A percentile compares a stretch with the other conserved stretches of the same genome.
Conservation (phyloP, 2,113 vertebrate species). For the Oreochromis aureus region DNA sequence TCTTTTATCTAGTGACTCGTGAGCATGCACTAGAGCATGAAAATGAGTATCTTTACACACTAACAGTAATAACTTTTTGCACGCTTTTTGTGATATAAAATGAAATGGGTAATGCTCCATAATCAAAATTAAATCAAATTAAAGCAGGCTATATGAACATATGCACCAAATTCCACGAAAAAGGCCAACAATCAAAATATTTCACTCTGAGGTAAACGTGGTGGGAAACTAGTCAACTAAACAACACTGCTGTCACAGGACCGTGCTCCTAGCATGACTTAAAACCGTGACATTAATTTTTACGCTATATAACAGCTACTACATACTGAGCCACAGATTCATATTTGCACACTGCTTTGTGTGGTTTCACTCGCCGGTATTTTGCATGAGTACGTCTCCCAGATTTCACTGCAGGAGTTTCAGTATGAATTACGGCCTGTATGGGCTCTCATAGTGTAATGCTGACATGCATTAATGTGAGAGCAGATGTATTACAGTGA, state of each 20-base stretch:
- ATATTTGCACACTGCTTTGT: background rate
- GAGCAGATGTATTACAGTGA: constrained; percentile 36
- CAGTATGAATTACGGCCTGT: background rate
- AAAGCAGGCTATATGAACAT: background rate
- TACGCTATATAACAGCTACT: background rate
- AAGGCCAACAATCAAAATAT: background rate
- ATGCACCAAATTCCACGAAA: background rate
- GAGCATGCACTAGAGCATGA: background rate
- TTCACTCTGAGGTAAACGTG: background rate
- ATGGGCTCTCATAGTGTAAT: background rate
- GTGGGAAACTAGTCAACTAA: background rate
- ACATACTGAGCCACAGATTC: background rate
- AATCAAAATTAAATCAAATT: background rate
- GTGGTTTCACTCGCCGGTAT: background rate
- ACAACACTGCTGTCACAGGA: background rate
- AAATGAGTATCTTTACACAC: background rate
- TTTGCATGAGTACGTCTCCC: background rate
- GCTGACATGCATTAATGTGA: background rate
- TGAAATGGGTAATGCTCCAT: background rate
- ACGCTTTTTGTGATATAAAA: background rate
- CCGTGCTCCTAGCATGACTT: background rate
- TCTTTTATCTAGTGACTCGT: background rate
- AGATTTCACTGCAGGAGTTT: background rate
- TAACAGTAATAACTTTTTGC: background rate
- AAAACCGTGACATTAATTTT: background rate